Evolutionary conservation across 1,140 invertebrate species (phyloP), one percentile per base, ranked within the genome.

Genomic region (Zaprionus africanus): DNA sequence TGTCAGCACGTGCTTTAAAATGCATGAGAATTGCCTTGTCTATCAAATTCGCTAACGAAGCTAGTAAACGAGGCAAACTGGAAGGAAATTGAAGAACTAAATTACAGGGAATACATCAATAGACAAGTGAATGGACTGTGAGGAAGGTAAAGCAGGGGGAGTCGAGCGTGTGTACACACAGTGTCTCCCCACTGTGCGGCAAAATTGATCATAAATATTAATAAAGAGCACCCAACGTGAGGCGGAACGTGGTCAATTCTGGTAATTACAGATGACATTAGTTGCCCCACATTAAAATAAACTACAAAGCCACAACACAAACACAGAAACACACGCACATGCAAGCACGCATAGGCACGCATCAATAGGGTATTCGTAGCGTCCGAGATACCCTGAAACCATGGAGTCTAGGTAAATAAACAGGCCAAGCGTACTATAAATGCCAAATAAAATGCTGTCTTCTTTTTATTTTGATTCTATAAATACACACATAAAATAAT

Each of bases 171-270:
- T 41, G 15, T 9, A 36, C 54, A 31, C 17, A 17, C 54, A 51
- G 4, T 24, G 24, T 34, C n/a, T 24, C 13, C 49, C 46, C 22
- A 19, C 38, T 46, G 28, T 31, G 24, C 54, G 28, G 15, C 28
- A 26, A 62, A 75, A 75, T 70, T 70, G 72, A 58, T 58, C 66
- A 75, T 75, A 70, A 75, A 75, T 75, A 75, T 70, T 75, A 70
- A 63, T 68, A 34, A 54, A 74, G 58, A 12, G 41, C 41, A 22
- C 19, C 36, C 49, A 46, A 26, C 28, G 54, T n/a, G n/a, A n/a
- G 51, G 38, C 63, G 34, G 24, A 19, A 65, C 41, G 43, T 67
- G 19, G 63, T 60, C 43, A 53, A 53, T 36, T 70, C 59, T 12
- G 15, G 66, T 75, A 70, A 70, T 75, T 75, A 63, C 66, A 24